Evolutionary conservation across 2,888 invertebrate genomes (phyloP).

Genomic region (Metalampra italica): DNA sequence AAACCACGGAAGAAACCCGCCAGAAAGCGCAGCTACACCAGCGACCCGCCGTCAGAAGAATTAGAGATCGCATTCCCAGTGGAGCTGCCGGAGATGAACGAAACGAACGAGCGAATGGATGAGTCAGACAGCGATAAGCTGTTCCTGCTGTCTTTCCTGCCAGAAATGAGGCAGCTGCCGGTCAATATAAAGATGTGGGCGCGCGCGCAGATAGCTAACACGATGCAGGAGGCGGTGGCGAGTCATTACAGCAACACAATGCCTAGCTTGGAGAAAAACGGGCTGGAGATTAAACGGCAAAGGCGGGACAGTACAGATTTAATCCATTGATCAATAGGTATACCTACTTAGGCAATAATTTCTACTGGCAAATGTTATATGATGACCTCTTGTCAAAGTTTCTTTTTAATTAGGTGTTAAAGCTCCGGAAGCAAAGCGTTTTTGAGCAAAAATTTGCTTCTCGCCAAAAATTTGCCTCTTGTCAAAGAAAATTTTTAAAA

Average conservation of each 20-base stretch:
- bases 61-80: slow-evolving; percentile 54
- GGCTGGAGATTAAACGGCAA: slow-evolving; percentile 28
- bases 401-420: too few species aligned
- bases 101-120: not conserved
- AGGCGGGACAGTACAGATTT: slow-evolving; percentile 39
- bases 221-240: slow-evolving; percentile 67
- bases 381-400: too few species aligned
- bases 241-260: slow-evolving; percentile 48
- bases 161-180: slow-evolving; percentile 64
- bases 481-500: too few species aligned
- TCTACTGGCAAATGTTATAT: not conserved
- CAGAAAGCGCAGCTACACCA: slow-evolving; percentile 16
- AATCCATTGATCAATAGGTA: not conserved
- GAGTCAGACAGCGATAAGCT: slow-evolving; percentile 56
- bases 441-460: too few species aligned
- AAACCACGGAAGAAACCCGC: slow-evolving; percentile 1
- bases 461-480: too few species aligned
- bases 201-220: slow-evolving; percentile 60
- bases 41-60: slow-evolving; percentile 38
- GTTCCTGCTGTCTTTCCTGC: slow-evolving; percentile 62
- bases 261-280: slow-evolving; percentile 21
- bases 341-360: not conserved
- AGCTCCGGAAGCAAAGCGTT: too few species aligned
- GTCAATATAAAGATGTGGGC: slow-evolving; percentile 70
- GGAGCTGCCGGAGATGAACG: slow-evolving; percentile 32